Percentiles rank a stretch among this genome's conserved stretches.
Evolutionary conservation across 2,797 vertebrate genomes (phyloP).

Genomic region (Sebastes baramenuke): DNA sequence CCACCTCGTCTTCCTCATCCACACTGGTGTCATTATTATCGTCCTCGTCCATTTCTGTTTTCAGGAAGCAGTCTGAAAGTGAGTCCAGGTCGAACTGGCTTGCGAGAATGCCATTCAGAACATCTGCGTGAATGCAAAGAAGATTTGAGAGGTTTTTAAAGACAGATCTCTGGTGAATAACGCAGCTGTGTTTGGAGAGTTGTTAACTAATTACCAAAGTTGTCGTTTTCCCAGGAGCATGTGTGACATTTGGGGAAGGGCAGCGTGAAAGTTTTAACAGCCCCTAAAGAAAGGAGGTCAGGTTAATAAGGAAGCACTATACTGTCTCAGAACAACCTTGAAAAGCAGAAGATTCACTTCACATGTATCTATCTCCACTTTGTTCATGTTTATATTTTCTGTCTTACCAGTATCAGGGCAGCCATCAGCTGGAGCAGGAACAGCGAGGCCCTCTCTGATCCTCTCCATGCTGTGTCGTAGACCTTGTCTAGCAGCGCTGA

Average conservation of each 20-base stretch:
- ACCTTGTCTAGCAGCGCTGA: slow-evolving; percentile 70
- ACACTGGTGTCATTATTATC: slow-evolving; percentile 39
- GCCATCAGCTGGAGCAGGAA: slow-evolving; percentile 61
- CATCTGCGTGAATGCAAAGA: slow-evolving; percentile 73
- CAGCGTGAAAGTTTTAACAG: slow-evolving; percentile 82
- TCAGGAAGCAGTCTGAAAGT: slow-evolving; percentile 46
- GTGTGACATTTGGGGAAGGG: slow-evolving; percentile 89
- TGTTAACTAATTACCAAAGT: slow-evolving; percentile 87
- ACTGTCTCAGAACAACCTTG: not conserved
- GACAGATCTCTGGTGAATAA: not conserved
- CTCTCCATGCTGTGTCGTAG: slow-evolving; percentile 78
- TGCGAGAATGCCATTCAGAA: slow-evolving; percentile 86
- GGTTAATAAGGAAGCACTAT: not conserved
- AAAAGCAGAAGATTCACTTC: not conserved
- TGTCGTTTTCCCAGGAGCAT: slow-evolving; percentile 91
- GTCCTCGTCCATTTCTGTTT: slow-evolving; percentile 65
- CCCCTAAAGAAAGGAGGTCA: slow-evolving; percentile 53
- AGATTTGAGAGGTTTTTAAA: not conserved
- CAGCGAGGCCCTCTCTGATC: slow-evolving; percentile 73
- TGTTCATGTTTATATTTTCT: not conserved
- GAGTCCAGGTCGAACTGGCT: slow-evolving; percentile 77
- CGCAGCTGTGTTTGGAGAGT: not conserved
- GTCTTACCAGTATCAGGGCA: slow-evolving; percentile 53
- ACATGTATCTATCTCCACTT: not conserved
- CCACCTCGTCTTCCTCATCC: slow-evolving; percentile 69